These are phyloP conservation scores for Oreohelix idahoensis DNA, from an alignment of 1,140 invertebrate species.

Conservation along the genomic window DNA sequence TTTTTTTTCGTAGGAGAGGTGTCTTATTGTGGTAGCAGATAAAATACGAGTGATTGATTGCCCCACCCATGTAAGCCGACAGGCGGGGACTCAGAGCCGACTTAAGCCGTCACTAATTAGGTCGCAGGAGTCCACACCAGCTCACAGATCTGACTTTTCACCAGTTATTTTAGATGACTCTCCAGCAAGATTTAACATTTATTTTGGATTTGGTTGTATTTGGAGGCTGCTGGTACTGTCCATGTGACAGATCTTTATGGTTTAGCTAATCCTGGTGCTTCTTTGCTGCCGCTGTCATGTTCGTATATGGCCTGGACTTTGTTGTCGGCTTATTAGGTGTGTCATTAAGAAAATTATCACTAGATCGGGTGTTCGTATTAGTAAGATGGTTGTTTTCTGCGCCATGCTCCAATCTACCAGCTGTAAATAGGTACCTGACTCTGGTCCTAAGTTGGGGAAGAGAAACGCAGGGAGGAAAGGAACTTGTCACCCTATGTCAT, in stretches of 20 bases:
- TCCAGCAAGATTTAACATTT: not conserved
- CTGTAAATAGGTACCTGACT: no score
- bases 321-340: no score
- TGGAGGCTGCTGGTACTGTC: not conserved
- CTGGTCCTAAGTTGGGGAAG: no score
- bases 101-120: slow-evolving; percentile 2
- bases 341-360: no score
- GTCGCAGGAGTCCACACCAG: not conserved
- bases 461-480: no score
- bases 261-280: not conserved
- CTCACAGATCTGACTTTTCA: not conserved
- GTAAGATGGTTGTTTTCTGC: no score
- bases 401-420: no score
- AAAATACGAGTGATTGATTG: not conserved
- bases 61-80: slow-evolving; percentile 13
- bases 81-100: not conserved
- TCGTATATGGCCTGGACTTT: no score
- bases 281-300: no score
- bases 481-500: no score
- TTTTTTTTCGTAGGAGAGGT: not conserved
- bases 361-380: no score
- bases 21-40: not conserved
- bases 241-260: not conserved
- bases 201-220: not conserved
- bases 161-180: not conserved